Base-by-base conservation (phyloP, 2,797 vertebrate species). In the Chanos chanos region DNA sequence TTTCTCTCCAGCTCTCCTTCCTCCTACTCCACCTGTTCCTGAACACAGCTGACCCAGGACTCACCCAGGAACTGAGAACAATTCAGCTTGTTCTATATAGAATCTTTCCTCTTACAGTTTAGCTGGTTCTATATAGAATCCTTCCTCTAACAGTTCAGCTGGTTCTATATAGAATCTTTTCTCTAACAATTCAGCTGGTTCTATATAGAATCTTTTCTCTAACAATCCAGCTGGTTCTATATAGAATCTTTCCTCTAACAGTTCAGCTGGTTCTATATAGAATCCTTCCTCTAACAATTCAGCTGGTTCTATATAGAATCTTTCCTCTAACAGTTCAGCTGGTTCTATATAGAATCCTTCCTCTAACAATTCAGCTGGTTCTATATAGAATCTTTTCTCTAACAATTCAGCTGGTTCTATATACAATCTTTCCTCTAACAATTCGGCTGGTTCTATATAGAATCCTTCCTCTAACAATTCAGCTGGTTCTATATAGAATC, bases 41-140 rank as follows among this genome's bases (percentile, higher is more conserved):
- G 22, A 55, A 47, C 33, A 37, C 54, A 43, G 8, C 8, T 24
- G 39, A 57, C 33, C 57, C 18, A 56, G 54, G 33, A n/a, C n/a
- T n/a, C n/a, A n/a, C n/a, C n/a, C n/a, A n/a, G n/a, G n/a, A n/a
- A n/a, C n/a, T n/a, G n/a, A n/a, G n/a, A n/a, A n/a, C n/a, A n/a
- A n/a, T 58, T 63, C 24, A 53, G 64, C 48, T 61, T 12, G 21
- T 37, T 52, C 41, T 49, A 68, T 55, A 66, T 55, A 49, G n/a
- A n/a, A n/a, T n/a, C n/a, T n/a, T n/a, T n/a, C n/a, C n/a, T n/a
- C n/a, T n/a, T n/a, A 36, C 19, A 30, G 52, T 63, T 39, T 60
- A 56, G 28, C 7, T 52, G 43, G 30, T 55, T 57, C 51, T 49
- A 58, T 49, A 33, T 44, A 31, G 18, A 40, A 43, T 55, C 24